A percentile compares a stretch with the other conserved stretches of the same genome.
phyloP scores from a whole-genome alignment of 1,140 invertebrate genomes.

The Pogonognathellus flavescens region DNA sequence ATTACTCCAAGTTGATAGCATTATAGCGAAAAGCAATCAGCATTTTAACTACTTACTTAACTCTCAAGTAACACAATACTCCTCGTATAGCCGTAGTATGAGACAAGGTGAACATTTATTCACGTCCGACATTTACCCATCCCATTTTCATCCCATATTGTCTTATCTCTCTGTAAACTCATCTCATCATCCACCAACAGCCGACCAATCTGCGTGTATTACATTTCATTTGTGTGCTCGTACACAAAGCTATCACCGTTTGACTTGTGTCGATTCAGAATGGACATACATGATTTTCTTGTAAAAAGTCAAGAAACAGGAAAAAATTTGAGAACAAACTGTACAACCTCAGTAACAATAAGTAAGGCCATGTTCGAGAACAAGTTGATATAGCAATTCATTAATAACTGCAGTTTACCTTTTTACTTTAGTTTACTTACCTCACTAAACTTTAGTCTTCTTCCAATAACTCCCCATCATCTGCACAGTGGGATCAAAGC shows the following conservation, averaged over 20 bases:
- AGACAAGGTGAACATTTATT: constrained; percentile 39
- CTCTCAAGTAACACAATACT: constrained; percentile 6
- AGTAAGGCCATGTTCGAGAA: background rate
- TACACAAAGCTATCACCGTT: constrained; percentile 9
- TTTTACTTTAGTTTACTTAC: constrained; percentile 21
- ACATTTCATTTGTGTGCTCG: constrained; percentile 16
- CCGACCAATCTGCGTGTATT: constrained; percentile 30
- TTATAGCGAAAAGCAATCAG: constrained; percentile 42
- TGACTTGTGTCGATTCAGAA: constrained; percentile 46
- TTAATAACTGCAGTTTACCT: constrained; percentile 38
- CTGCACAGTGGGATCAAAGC: too few relatives aligned
- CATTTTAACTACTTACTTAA: constrained; percentile 47
- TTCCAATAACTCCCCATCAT: background rate
- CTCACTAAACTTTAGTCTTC: constrained; percentile 11
- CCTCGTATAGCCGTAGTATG: too few relatives aligned
- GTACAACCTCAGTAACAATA: background rate
- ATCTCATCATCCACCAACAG: constrained; percentile 24
- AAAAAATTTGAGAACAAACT: constrained; percentile 42
- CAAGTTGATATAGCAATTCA: constrained; percentile 48
- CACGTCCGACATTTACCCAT: constrained; percentile 41
- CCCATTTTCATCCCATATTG: constrained; percentile 48
- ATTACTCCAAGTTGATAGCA: background rate
- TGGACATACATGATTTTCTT: constrained; percentile 44
- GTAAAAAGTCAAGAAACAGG: constrained; percentile 44
- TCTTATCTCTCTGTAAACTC: constrained; percentile 41